Base-by-base conservation (phyloP, 2,797 vertebrate species). In the Arremon brunneinucha region DNA sequence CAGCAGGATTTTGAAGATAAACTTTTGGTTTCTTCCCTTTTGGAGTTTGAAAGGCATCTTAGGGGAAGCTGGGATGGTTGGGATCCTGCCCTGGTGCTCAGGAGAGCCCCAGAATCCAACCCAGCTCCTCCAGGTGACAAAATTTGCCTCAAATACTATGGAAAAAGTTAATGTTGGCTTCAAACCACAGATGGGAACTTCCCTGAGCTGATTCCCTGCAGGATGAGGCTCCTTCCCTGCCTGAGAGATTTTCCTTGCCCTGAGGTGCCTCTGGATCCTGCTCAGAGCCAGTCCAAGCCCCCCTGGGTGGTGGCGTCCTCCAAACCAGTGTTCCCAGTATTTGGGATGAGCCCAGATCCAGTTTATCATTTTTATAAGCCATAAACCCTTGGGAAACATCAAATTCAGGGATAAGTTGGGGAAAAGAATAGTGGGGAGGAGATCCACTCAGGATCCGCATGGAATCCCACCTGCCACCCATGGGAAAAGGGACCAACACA, bases 391-490 rank as follows among this genome's bases (percentile, higher is more conserved):
- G 15, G 37, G 17, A 41, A 41, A 34, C 9, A 52, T 18, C 3
- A 43, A 43, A 43, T 14, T 18, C 37, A 8, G 19, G 57, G 44
- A 1, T n/a, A 7, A 60, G 2, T 1, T 16, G 41, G 11, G 30
- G 46, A 3, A 27, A 50, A 7, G 18, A 60, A 17, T 1, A n/a
- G 3, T 1, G 4, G 5, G 22, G 46, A 75, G 16, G 44, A 62
- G 23, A 41, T 26, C 28, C 18, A 8, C 35, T 27, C 14, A 15
- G 34, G 0, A 30, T 49, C n/a, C 1, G 1, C 21, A 14, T 10
- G 28, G 47, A 39, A 69, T 32, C 15, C 67, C 47, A 24, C 35
- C 65, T 68, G 43, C 23, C 12, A 8, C n/a, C 18, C 13, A 1
- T 17, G 26, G 47, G 56, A 28, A 70, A 92, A 68, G 2, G 8